These are phyloP conservation scores for Formica selysi DNA, from an alignment of 1,140 invertebrate species.

Conservation along the genomic window DNA sequence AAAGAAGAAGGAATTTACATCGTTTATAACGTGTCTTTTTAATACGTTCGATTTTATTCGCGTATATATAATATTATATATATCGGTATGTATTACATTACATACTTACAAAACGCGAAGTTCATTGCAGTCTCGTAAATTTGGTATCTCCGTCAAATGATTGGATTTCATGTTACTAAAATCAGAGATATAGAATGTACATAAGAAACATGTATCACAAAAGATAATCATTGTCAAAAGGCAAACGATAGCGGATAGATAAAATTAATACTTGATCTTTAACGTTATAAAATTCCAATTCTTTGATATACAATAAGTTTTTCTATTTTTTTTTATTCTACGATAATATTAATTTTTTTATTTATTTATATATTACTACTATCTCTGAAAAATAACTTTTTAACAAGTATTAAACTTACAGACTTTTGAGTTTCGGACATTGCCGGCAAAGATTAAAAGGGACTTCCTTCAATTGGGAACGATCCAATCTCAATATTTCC, in stretches of 20 bases:
- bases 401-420: conserved; percentile 90
- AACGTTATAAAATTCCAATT: too few relatives aligned
- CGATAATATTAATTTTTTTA: too few relatives aligned
- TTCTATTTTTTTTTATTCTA: too few relatives aligned
- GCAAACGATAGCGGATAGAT: neutral
- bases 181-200: conserved; percentile 66
- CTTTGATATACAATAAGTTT: too few relatives aligned
- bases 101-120: conserved; percentile 95
- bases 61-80: neutral
- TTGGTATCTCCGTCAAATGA: conserved; percentile 90
- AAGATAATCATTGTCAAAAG: neutral
- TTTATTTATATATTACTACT: too few relatives aligned
- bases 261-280: too few relatives aligned
- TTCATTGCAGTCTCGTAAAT: conserved; percentile 91
- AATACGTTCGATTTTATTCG: neutral
- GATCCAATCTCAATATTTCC: conserved; percentile 93
- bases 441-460: conserved; percentile 92
- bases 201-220: neutral
- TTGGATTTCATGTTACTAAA: conserved; percentile 95
- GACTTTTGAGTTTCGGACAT: conserved; percentile 92
- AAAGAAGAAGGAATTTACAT: conserved; percentile 61
- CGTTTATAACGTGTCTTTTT: neutral
- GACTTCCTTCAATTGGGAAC: conserved; percentile 91
- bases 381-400: too few relatives aligned
- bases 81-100: conserved; percentile 24